These are phyloP conservation scores for Brienomyrus longianalis DNA, from an alignment of 2,113 vertebrate genomes.

Conservation along the genomic window DNA sequence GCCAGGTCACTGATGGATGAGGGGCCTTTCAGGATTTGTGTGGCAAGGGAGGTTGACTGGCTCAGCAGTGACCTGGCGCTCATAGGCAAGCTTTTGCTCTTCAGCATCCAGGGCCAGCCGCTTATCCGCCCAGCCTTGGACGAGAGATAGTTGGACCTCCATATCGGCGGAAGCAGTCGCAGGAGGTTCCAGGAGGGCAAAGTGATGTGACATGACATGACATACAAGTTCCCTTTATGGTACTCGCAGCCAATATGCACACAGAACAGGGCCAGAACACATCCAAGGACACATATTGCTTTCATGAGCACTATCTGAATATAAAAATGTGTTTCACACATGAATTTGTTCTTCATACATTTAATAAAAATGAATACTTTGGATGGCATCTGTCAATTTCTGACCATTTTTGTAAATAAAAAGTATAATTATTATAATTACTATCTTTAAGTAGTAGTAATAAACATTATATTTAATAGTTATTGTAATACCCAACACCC, in stretches of 20 bases:
- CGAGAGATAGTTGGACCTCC: background rate
- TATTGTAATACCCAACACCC: background rate
- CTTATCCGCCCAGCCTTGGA: background rate
- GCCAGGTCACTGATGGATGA: slow-evolving; percentile 29
- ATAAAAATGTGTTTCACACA: background rate
- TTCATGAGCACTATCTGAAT: background rate
- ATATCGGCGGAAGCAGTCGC: background rate
- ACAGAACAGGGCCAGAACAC: background rate
- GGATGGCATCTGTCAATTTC: background rate
- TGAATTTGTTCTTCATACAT: background rate
- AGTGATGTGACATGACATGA: slow-evolving; percentile 14
- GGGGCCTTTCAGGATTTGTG: slow-evolving; percentile 17
- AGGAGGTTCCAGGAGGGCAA: slow-evolving; percentile 16
- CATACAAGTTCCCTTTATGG: background rate
- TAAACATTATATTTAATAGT: background rate
- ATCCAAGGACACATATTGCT: background rate
- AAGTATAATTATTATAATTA: background rate
- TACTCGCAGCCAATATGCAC: background rate
- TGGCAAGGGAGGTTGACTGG: slow-evolving; percentile 13
- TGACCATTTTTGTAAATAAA: background rate
- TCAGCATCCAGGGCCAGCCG: background rate
- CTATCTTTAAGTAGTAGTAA: background rate
- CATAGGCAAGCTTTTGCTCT: background rate
- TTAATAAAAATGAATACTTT: background rate
- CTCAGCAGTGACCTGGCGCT: slow-evolving; percentile 20